Base-by-base conservation (phyloP, 2,888 invertebrate genomes). In the Amphipoea oculea region DNA sequence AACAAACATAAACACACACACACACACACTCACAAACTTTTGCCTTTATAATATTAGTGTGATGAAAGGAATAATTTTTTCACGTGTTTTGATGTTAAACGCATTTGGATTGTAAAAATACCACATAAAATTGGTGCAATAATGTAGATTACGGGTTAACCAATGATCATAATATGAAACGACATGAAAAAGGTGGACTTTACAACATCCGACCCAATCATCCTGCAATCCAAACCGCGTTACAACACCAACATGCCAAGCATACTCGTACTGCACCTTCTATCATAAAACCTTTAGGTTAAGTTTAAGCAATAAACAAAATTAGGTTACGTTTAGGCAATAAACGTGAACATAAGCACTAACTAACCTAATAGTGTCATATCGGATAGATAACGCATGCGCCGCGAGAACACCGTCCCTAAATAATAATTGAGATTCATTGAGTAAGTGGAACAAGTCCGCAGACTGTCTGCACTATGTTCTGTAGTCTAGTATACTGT, bases 371-470 rank as follows among this genome's bases (percentile, higher is more conserved):
- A 81, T 86, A 84, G 81, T 81, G 86, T 89, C 82, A 83, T 89
- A 83, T 86, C 82, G 79, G 79, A 85, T 85, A 85, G 85, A 89
- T 89, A 89, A 86, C 81, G 82, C 82, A 71, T 82, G 79, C 82
- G 88, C 82, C 78, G 77, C 78, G 73, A 82, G 85, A 84, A 88
- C 82, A 85, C 82, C 84, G 84, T 78, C 80, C 89, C 89, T 88
- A 90, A 90, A 87, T 86, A 85, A 83, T 88, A 88, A 91, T 90
- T 89, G 84, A 89, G 89, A 88, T 89, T 91, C 91, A 92, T 89
- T 91, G 92, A 91, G 86, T 90, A 92, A 90, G 82, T 93, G 85
- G 92, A 91, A 90, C 92, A 92, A 90, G 89, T 92, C 90, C 90
- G 90, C 86, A 87, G 88, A 89, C 90, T 89, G 89, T 89, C 88